Evolutionary conservation across 2,888 invertebrate genomes (phyloP), one percentile per base, ranked within the genome.

Genomic region (Conchocele bisecta): DNA sequence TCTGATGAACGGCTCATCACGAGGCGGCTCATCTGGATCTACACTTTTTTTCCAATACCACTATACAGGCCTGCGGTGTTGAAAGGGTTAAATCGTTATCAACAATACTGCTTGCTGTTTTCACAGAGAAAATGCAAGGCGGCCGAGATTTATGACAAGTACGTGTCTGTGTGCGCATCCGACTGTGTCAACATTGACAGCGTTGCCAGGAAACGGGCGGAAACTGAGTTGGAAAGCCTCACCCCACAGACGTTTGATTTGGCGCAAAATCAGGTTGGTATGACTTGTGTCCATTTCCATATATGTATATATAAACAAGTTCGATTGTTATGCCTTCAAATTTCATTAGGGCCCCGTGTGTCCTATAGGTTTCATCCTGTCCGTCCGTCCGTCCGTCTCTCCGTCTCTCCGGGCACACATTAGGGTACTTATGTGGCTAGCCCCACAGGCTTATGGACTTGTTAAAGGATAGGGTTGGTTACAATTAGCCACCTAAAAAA

Each of bases 161-260:
- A 98, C 92, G 93, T 99, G 77, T 95, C 95, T n/a, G 94, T 94
- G 79, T 95, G 94, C 60, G 97, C 98, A 13, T 92, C 94, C 0
- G 98, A 98, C 90, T 97, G 98, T 0, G 98, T 99, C 37, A 99
- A 99, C 92, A 96, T 99, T 63, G 99, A 99, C 92, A 96, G 97
- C 46, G 94, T 95, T 70, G 98, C 98, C 1, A 68, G 91, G 41
- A 91, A 92, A 75, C 82, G 87, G 58, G 92, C 92, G 13, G 89
- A 92, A 78, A 90, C 91, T 48, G 89, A 89, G 11, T 86, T 93
- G 35, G 90, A 91, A 31, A 83, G 83, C 17, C 92, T 93, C 0
- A 93, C 94, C 7, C 92, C 93, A 31, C 94, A 94, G 87, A 93
- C 97, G 37, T 98, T 97, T 92, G 93, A 94, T 63, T 87, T 90